Conservation (phyloP, 2,113 vertebrate genomes). For the Notiomystis cincta region DNA sequence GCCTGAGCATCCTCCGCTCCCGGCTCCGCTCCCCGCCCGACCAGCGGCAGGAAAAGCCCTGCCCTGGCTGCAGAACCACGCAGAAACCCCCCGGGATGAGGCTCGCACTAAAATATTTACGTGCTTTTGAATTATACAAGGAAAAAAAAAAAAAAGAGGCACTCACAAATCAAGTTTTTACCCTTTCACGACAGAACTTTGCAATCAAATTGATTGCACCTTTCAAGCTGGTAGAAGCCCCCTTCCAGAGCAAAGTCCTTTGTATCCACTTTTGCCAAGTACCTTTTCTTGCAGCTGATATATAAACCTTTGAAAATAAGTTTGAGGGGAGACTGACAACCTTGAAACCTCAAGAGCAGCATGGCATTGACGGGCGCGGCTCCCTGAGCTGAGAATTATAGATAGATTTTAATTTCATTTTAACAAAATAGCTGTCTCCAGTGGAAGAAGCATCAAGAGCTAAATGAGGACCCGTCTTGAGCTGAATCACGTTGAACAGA, state of each 20-base stretch:
- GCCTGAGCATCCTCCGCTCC: neutral
- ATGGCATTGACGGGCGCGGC: conserved; percentile 4
- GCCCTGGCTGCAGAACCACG: neutral
- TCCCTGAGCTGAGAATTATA: conserved; percentile 14
- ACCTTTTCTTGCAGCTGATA: neutral
- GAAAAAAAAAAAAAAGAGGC: neutral
- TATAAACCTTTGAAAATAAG: conserved; percentile 44
- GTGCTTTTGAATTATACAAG: neutral
- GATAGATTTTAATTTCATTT: conserved; percentile 78
- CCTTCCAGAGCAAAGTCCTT: conserved; percentile 12
- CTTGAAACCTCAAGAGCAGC: conserved; percentile 33
- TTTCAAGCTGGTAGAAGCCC: neutral
- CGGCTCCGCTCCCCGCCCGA: fast-evolving
- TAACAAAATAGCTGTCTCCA: conserved; percentile 81
- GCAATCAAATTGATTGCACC: neutral
- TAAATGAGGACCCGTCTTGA: conserved; percentile 71
- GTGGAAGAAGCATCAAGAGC: conserved; percentile 71
- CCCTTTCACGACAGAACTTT: neutral
- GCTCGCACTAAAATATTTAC: neutral
- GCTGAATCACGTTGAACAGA: conserved; percentile 70
- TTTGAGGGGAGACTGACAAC: conserved; percentile 48
- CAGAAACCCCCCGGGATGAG: neutral
- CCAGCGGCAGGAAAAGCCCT: neutral
- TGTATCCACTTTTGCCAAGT: neutral
- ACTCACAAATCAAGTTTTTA: neutral